Evolutionary conservation across 2,797 vertebrate genomes (phyloP), one percentile per base, ranked within the genome.

Genomic region (Poeciliopsis turneri): DNA sequence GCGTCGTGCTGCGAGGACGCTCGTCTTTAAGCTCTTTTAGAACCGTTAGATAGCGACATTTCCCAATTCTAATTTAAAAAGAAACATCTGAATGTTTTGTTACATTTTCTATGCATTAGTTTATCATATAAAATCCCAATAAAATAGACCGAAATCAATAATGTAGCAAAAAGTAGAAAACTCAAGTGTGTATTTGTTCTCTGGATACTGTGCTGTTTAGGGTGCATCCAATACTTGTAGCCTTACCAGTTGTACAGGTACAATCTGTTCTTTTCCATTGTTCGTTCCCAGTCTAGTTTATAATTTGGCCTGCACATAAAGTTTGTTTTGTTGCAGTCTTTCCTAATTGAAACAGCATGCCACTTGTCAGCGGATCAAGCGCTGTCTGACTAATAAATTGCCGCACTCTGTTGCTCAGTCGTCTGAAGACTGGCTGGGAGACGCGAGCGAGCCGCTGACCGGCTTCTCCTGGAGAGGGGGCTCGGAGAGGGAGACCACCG

Each of bases 391-490:
- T 30, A 4, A 72, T 30, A 66, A 57, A 2, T 1, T 53, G n/a
- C 45, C 12, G 59, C 30, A 59, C 36, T 55, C 0, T 4, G 72
- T 3, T 79, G 57, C 49, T 70, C 84, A 99, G 98, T 97, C 97
- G 0, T 94, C 96, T 30, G 96, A 97, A 33, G 91, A 92, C 79
- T 99, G 98, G 98, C 88, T 99, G 51, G 98, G 98, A 25, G 96
- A 97, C 47, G 90, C 96, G 43, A 97, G 98, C 0, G 97, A 98
- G 86, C 98, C 98, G 0, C 92, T 99, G 91, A 99, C 97, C 0
- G 98, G 98, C 10, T 99, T 99, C 92, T 98, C 98, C 59, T 99
- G 98, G 98, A 95, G 98, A 88, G 98, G 98, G 0, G 98, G 98
- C 0, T 99, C 98, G 0, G 98, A 99, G 90, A 92, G 98, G 81